A percentile compares a stretch with the other conserved stretches of the same genome.
phyloP scores from a whole-genome alignment of 2,113 vertebrate species.

The Arothron firmamentum region DNA sequence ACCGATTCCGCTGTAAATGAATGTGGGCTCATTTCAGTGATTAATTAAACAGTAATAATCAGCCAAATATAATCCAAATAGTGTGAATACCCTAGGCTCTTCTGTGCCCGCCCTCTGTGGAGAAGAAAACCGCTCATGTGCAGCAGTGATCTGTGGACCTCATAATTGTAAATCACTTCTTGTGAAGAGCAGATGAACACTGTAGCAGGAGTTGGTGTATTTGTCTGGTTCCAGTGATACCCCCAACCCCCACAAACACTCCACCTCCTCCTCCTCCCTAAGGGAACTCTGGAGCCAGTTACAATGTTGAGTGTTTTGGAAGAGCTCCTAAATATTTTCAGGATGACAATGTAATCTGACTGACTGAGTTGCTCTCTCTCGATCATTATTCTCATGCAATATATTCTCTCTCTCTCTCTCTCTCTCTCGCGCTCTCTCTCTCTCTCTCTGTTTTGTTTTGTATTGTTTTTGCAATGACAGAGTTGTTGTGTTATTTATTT shows the following conservation, averaged over 20 bases:
- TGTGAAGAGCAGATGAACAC: slow-evolving; percentile 26
- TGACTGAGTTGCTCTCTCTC: slow-evolving; percentile 57
- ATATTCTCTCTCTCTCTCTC: background rate
- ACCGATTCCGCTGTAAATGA: slow-evolving; percentile 9
- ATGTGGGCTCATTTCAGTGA: background rate
- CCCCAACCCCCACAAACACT: slow-evolving; percentile 19
- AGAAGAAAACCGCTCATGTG: slow-evolving; percentile 32
- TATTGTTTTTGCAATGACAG: background rate
- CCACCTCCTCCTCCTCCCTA: slow-evolving; percentile 58
- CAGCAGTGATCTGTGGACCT: slow-evolving; percentile 30
- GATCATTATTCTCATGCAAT: slow-evolving; percentile 58
- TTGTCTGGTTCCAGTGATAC: slow-evolving; percentile 51
- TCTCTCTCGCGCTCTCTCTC: background rate
- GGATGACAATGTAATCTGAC: slow-evolving; percentile 73
- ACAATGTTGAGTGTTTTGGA: slow-evolving; percentile 75
- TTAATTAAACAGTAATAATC: slow-evolving; percentile 9
- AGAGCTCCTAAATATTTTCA: slow-evolving; percentile 75
- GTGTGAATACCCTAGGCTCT: slow-evolving; percentile 28
- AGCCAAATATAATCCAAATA: slow-evolving; percentile 27
- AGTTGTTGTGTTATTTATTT: too few relatives aligned
- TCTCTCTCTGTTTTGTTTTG: background rate
- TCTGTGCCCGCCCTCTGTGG: slow-evolving; percentile 11
- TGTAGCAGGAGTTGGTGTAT: slow-evolving; percentile 55
- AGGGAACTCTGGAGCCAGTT: slow-evolving; percentile 69
- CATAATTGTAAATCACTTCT: slow-evolving; percentile 50